Base-by-base conservation (phyloP, 1,140 invertebrate genomes). In the Armadillidium nasatum region DNA sequence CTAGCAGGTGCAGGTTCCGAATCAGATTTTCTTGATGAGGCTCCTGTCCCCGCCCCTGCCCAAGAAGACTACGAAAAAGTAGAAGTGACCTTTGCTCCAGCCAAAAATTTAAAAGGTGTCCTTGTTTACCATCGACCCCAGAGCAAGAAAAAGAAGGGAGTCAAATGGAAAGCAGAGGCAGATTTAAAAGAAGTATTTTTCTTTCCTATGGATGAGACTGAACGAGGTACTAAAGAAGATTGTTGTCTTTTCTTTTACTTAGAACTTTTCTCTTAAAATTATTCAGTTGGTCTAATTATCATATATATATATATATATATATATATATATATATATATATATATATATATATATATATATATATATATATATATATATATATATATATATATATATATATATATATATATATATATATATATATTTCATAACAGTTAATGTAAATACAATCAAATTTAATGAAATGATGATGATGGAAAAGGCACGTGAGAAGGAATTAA, bases 201-300 rank as follows among this genome's bases (percentile, higher is more conserved):
- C 83, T 98, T 98, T 84, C 94, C 96, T 84, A 84, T 96, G 66
- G 95, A 97, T 85, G 94, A 96, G 86, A 96, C 91, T 4, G 95
- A 97, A 86, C 89, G 95, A 83, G 87, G 88, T 88, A 82, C 81
- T 76, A 78, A 33, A 33, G 33, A 60, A n/a, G n/a, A n/a, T n/a
- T n/a, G n/a, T 71, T 46, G 60, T 43, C 33, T 33, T 33, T 33
- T 6, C 33, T 33, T 6, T 33, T 33, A n/a, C n/a, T n/a, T n/a
- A n/a, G n/a, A n/a, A n/a, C n/a, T n/a, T n/a, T n/a, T n/a, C n/a
- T n/a, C n/a, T n/a, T n/a, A n/a, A n/a, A n/a, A n/a, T n/a, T n/a
- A n/a, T n/a, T n/a, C n/a, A n/a, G n/a, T n/a, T n/a, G n/a, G n/a
- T 33, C 33, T 33, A 6, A 33, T 33, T 46, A n/a, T n/a, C n/a